Evolutionary conservation across 2,113 vertebrate species (phyloP).

Genomic region (Phalacrocorax carbo): DNA sequence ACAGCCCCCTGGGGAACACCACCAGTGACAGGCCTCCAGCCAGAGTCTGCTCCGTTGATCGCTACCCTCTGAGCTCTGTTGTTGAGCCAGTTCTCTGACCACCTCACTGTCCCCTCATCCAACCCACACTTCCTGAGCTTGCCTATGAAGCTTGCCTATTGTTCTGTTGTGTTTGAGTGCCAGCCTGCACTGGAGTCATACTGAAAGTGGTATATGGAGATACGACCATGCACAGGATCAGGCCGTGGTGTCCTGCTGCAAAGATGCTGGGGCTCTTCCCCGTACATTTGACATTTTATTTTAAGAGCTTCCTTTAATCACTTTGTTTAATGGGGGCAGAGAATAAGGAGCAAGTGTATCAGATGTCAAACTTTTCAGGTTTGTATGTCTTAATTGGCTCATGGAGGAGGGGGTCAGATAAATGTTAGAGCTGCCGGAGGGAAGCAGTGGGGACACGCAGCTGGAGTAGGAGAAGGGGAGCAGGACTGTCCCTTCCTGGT

Average conservation of each 20-base stretch:
- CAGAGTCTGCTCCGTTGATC: no score
- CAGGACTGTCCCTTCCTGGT: background rate
- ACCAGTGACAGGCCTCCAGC: no score
- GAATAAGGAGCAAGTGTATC: background rate
- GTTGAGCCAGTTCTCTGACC: no score
- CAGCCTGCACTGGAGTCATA: background rate
- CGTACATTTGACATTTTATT: background rate
- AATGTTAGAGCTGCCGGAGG: background rate
- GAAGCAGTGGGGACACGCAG: rapidly evolving
- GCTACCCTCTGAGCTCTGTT: no score
- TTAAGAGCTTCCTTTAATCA: background rate
- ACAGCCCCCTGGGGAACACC: no score
- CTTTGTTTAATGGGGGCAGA: background rate
- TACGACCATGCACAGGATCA: background rate
- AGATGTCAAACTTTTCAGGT: background rate
- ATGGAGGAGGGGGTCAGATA: background rate
- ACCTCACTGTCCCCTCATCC: no score
- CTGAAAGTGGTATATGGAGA: background rate
- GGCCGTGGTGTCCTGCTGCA: background rate
- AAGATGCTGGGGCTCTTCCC: background rate
- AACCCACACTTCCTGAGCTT: no score
- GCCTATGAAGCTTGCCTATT: no score
- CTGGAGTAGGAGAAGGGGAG: background rate
- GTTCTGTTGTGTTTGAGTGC: background rate
- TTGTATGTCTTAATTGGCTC: background rate